Conservation (phyloP, 2,113 vertebrate species). For the Tricholaema leucomelas region DNA sequence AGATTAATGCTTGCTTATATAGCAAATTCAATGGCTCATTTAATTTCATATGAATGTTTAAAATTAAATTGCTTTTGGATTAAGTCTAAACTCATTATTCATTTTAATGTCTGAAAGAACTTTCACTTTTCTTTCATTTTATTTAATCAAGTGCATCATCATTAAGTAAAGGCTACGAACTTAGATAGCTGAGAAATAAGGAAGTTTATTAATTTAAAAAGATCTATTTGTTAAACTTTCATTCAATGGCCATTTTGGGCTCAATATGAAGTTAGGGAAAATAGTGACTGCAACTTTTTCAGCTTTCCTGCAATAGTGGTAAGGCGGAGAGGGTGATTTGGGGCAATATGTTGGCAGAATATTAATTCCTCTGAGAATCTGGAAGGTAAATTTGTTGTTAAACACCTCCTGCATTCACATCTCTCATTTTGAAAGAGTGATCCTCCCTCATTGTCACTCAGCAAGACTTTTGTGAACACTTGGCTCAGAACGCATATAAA, state of each 20-base stretch:
- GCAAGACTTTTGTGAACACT: background rate
- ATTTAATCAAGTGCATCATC: slow-evolving; percentile 83
- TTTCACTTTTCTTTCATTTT: slow-evolving; percentile 85
- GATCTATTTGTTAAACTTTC: slow-evolving; percentile 73
- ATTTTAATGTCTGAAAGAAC: slow-evolving; percentile 83
- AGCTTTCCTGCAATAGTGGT: background rate
- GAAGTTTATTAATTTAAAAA: slow-evolving; percentile 79
- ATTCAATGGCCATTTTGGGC: slow-evolving; percentile 54
- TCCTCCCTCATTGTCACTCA: background rate
- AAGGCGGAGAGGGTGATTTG: background rate
- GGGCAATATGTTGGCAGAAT: background rate
- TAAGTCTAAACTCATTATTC: slow-evolving; percentile 86
- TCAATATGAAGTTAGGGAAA: slow-evolving; percentile 28
- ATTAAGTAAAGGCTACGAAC: slow-evolving; percentile 77
- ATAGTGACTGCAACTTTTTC: slow-evolving; percentile 43
- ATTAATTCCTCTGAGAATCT: background rate
- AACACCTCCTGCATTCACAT: background rate
- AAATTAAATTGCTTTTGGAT: slow-evolving; percentile 89
- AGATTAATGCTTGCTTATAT: slow-evolving; percentile 89
- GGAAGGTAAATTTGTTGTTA: background rate
- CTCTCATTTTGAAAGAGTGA: background rate
- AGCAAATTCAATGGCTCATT: slow-evolving; percentile 89
- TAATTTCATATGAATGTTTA: slow-evolving; percentile 89
- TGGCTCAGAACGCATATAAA: background rate
- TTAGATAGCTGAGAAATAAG: slow-evolving; percentile 72